A percentile compares a stretch with the other conserved stretches of the same genome.
These are phyloP conservation scores for Tuta absoluta DNA, from an alignment of 2,888 invertebrate genomes.

Conservation along the genomic window DNA sequence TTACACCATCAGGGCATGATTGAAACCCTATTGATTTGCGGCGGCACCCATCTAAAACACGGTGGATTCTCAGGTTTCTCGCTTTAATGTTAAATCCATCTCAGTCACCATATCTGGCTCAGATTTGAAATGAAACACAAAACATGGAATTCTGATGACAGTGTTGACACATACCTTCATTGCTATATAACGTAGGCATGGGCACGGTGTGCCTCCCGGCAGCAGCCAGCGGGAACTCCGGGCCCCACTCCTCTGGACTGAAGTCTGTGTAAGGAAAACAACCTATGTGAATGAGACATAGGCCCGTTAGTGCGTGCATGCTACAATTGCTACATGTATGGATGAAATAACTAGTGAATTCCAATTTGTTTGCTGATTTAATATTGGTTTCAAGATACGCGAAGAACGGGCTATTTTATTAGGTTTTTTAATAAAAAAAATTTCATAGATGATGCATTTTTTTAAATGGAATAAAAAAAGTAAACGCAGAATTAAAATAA, in stretches of 20 bases:
- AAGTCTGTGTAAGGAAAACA: slow-evolving; percentile 81
- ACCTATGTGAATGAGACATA: slow-evolving; percentile 79
- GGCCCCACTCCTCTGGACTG: slow-evolving; percentile 84
- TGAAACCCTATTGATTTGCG: too few species aligned
- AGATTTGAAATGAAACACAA: not conserved
- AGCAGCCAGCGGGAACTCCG: slow-evolving; percentile 81
- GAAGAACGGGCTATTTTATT: not conserved
- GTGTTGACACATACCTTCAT: slow-evolving; percentile 84
- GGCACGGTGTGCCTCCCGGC: slow-evolving; percentile 83
- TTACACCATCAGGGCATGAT: too few species aligned
- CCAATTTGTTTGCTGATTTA: not conserved
- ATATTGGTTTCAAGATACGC: not conserved
- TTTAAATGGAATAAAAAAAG: not conserved
- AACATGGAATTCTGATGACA: too few species aligned
- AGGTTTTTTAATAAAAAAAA: not conserved
- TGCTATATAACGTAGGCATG: slow-evolving; percentile 90
- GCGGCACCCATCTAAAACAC: too few species aligned
- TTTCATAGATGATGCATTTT: too few species aligned
- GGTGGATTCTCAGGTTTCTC: too few species aligned
- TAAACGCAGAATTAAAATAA: not conserved
- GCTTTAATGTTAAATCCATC: too few species aligned
- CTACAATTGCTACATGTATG: not conserved
- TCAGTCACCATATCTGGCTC: too few species aligned
- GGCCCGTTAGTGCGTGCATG: slow-evolving; percentile 60
- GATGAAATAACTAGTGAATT: not conserved